A percentile compares a stretch with the other conserved stretches of the same genome.
Evolutionary conservation across 2,888 invertebrate species (phyloP).

Genomic region (Athripsodes cinereus): DNA sequence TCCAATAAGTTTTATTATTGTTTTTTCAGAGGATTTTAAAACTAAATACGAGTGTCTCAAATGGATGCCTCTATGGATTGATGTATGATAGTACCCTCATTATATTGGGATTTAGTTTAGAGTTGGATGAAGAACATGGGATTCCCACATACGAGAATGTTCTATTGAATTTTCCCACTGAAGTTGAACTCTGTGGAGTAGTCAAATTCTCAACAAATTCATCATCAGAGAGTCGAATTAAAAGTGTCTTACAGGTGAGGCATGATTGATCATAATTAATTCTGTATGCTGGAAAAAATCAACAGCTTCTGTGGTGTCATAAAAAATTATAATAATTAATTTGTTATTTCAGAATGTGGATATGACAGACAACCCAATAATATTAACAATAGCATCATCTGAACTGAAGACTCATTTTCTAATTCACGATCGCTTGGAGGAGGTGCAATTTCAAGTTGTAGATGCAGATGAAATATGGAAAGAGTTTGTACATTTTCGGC

Average conservation of each 20-base stretch:
- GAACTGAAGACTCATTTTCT: slow-evolving; percentile 61
- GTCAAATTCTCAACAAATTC: slow-evolving; percentile 59
- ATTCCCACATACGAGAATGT: slow-evolving; percentile 48
- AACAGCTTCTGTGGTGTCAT: not conserved
- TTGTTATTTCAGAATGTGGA: slow-evolving; percentile 54
- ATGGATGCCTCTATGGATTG: slow-evolving; percentile 69
- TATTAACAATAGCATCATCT: slow-evolving; percentile 53
- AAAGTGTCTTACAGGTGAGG: slow-evolving; percentile 56
- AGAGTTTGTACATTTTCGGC: slow-evolving; percentile 64
- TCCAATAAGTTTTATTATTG: not conserved
- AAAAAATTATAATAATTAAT: not conserved
- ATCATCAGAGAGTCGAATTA: slow-evolving; percentile 55
- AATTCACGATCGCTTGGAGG: slow-evolving; percentile 65
- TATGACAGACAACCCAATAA: slow-evolving; percentile 73
- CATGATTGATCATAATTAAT: slow-evolving; percentile 8
- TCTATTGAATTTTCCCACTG: slow-evolving; percentile 65
- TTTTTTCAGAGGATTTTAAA: slow-evolving; percentile 58
- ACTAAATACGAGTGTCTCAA: slow-evolving; percentile 53
- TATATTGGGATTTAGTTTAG: slow-evolving; percentile 63
- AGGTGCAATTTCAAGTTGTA: slow-evolving; percentile 57
- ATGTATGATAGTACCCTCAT: slow-evolving; percentile 66
- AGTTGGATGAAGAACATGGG: slow-evolving; percentile 51
- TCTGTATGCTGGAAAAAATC: too few relatives aligned
- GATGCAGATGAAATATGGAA: slow-evolving; percentile 57
- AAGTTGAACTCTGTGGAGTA: slow-evolving; percentile 71